These are phyloP conservation scores for Protaetia brevitarsis DNA, from an alignment of 1,140 invertebrate genomes.

Conservation along the genomic window DNA sequence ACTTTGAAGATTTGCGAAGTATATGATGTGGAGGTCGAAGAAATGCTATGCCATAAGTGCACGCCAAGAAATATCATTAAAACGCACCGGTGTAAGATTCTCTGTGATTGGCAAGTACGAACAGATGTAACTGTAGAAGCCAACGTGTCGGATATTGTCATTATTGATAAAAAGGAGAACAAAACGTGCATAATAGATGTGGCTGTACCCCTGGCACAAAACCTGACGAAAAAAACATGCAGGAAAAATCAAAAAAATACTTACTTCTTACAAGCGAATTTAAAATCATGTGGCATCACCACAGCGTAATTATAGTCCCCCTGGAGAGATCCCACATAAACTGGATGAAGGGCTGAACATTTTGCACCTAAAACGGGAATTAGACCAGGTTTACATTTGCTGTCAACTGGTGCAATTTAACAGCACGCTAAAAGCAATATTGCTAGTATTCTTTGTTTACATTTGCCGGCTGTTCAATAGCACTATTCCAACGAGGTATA, in stretches of 20 bases:
- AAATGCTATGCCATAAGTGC: background rate
- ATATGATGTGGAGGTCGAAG: background rate
- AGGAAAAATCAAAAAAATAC: background rate
- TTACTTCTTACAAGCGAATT: slow-evolving; percentile 32
- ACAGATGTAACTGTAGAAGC: background rate
- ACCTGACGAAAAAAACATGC: background rate
- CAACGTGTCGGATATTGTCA: background rate
- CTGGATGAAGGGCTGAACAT: too few species aligned
- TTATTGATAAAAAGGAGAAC: background rate
- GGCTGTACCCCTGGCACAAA: background rate
- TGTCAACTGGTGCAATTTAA: too few species aligned
- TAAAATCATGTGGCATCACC: slow-evolving; percentile 35
- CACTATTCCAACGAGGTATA: too few species aligned
- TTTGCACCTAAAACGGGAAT: too few species aligned
- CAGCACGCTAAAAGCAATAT: too few species aligned
- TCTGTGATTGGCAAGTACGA: too few species aligned
- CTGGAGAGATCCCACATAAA: slow-evolving; percentile 32
- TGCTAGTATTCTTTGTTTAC: too few species aligned
- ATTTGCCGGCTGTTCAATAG: too few species aligned
- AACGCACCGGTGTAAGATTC: background rate
- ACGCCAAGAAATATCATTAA: background rate
- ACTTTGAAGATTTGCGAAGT: background rate
- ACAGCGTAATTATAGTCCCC: slow-evolving; percentile 38
- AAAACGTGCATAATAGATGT: background rate
- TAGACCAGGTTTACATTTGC: too few species aligned